A percentile compares a stretch with the other conserved stretches of the same genome.
These are phyloP conservation scores for Leptopilina boulardi DNA, from an alignment of 1,140 invertebrate genomes.

Conservation along the genomic window DNA sequence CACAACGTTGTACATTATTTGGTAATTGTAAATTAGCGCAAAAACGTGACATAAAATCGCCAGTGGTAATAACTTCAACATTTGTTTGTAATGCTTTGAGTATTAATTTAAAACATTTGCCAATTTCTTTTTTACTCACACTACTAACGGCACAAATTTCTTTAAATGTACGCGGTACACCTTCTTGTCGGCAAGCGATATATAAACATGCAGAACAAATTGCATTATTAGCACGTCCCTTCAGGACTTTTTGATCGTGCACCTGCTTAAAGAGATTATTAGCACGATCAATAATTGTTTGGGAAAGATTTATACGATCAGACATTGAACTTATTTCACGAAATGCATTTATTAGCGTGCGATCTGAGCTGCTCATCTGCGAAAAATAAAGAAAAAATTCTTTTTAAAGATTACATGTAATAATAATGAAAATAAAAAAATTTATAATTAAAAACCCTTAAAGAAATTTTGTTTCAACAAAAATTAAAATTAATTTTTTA, in stretches of 20 bases:
- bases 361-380: conserved; percentile 92
- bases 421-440: background rate
- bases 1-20: conserved; percentile 94
- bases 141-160: conserved; percentile 99
- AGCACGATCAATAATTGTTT: conserved; percentile 95
- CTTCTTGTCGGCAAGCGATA: conserved; percentile 98
- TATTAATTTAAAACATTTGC: conserved; percentile 96
- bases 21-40: conserved; percentile 92
- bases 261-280: conserved; percentile 99
- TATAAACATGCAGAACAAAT: conserved; percentile 99
- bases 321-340: conserved; percentile 98
- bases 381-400: conserved; percentile 49
- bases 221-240: conserved; percentile 96
- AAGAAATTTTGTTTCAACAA: too few species aligned
- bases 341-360: conserved; percentile 96
- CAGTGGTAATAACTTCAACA: conserved; percentile 98
- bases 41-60: conserved; percentile 98
- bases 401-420: conserved; percentile 6
- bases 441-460: too few species aligned
- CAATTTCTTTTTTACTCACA: conserved; percentile 99
- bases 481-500: too few species aligned
- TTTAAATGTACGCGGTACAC: conserved; percentile 99
- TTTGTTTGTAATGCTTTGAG: conserved; percentile 95
- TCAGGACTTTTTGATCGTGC: conserved; percentile 96
- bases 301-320: conserved; percentile 97